These are phyloP conservation scores for Arge pagana DNA, from an alignment of 2,888 invertebrate genomes.

Conservation along the genomic window DNA sequence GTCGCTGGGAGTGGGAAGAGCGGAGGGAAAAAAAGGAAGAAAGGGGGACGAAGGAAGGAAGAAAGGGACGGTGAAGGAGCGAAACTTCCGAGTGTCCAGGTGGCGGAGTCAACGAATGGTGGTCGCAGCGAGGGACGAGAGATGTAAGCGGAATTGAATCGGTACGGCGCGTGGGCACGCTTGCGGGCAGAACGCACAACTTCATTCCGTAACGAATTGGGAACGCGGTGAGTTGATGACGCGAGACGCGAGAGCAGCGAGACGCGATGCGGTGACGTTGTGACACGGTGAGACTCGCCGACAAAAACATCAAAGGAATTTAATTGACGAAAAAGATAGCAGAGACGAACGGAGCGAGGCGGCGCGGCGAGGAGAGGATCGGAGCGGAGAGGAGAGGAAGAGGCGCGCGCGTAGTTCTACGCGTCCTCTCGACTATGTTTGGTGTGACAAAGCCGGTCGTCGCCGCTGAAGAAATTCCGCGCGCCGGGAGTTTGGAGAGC, in stretches of 20 bases:
- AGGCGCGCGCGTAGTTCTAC: too few relatives aligned
- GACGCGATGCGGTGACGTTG: too few relatives aligned
- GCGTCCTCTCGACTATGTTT: constrained; percentile 3
- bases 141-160: too few relatives aligned
- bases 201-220: constrained; percentile 14
- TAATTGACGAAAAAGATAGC: constrained; percentile 20
- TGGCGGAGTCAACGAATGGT: too few relatives aligned
- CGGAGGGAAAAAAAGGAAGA: background rate
- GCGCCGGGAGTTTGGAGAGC: too few relatives aligned
- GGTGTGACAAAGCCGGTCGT: constrained; percentile 17
- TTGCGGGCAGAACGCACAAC: too few relatives aligned
- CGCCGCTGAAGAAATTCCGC: constrained; percentile 1
- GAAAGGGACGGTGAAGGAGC: background rate
- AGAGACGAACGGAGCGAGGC: too few relatives aligned
- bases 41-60: background rate
- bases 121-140: too few relatives aligned
- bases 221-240: constrained; percentile 1
- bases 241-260: too few relatives aligned
- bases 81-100: too few relatives aligned
- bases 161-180: constrained; percentile 8
- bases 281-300: constrained; percentile 10
- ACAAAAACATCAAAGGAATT: constrained; percentile 20
- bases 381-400: too few relatives aligned
- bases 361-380: too few relatives aligned
- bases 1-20: background rate